phyloP scores from a whole-genome alignment of 92 coral and sea anemone species.

The Phenganax stokvisi region DNA sequence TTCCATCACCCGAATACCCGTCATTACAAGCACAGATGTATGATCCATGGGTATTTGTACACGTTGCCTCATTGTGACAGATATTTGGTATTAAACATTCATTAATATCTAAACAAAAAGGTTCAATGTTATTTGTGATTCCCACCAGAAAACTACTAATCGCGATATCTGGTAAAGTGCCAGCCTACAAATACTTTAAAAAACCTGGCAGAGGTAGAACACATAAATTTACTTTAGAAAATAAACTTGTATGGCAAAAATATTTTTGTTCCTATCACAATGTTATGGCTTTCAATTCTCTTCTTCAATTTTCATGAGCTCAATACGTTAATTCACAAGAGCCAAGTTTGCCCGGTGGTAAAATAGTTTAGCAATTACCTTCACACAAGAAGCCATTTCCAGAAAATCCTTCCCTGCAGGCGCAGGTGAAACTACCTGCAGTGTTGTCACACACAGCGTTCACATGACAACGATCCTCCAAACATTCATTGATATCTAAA shows the following conservation, averaged over 20 bases:
- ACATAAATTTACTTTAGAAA: no score
- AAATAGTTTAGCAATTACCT: background rate
- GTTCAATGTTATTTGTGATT: background rate
- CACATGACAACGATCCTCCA: constrained; percentile 5
- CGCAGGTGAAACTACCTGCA: constrained; percentile 2
- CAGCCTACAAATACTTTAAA: no score
- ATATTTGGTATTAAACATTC: background rate
- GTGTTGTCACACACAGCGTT: constrained; percentile 14
- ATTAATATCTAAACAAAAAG: background rate
- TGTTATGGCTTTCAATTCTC: no score
- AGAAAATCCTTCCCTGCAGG: constrained; percentile 17
- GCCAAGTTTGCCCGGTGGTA: no score
- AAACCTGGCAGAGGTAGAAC: no score
- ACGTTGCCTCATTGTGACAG: background rate
- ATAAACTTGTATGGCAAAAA: no score
- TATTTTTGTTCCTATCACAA: no score
- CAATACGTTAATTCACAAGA: no score
- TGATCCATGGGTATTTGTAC: background rate
- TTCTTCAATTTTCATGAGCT: no score
- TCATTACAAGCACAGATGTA: background rate
- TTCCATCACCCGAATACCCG: constrained; percentile 55
- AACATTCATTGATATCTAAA: constrained; percentile 20
- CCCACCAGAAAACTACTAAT: no score
- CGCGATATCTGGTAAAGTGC: no score
- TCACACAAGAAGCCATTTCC: constrained; percentile 22